phyloP scores from a whole-genome alignment of 2,113 vertebrate species.

The Lepus americanus region DNA sequence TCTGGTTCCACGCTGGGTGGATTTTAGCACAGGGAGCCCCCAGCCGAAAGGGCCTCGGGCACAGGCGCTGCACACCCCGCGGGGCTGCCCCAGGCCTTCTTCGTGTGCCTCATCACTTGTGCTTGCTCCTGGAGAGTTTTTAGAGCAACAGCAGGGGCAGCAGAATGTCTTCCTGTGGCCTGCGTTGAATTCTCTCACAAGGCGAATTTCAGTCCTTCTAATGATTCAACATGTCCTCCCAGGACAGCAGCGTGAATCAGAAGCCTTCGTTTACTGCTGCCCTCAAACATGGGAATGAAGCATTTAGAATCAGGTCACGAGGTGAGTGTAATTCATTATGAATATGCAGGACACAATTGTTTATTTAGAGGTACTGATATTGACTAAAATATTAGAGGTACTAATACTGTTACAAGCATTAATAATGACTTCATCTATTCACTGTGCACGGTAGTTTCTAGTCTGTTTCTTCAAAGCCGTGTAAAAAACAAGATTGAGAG shows the following conservation, averaged over 20 bases:
- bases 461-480: conserved; percentile 19
- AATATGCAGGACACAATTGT: background rate
- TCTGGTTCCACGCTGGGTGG: background rate
- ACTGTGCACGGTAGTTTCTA: background rate
- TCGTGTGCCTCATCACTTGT: background rate
- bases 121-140: background rate
- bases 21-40: background rate
- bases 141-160: background rate
- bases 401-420: no score
- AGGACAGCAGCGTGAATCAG: conserved; percentile 34
- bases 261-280: conserved; percentile 16
- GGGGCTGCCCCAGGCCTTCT: background rate
- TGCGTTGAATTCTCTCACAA: conserved; percentile 21
- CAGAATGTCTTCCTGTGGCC: background rate
- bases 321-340: conserved; percentile 24
- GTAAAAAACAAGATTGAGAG: background rate
- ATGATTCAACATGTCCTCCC: conserved; percentile 35
- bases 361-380: conserved; percentile 27
- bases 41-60: background rate
- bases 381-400: background rate
- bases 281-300: conserved; percentile 11
- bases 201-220: conserved; percentile 44
- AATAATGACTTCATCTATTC: background rate
- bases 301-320: conserved; percentile 35
- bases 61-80: background rate